A percentile compares a stretch with the other conserved stretches of the same genome.
phyloP scores from a whole-genome alignment of 2,888 invertebrate species.

The Phengaris arion region DNA sequence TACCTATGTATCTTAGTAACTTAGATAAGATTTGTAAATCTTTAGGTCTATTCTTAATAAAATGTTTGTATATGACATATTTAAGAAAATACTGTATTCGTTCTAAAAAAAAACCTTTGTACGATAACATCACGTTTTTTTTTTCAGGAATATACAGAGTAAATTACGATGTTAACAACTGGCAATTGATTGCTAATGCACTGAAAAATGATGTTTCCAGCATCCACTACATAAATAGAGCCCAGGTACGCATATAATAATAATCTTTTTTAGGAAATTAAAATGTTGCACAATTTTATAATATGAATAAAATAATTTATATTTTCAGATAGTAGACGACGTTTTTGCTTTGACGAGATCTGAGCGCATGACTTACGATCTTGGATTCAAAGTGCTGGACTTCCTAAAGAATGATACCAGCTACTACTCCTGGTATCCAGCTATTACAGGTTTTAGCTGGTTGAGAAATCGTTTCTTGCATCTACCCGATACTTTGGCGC shows the following conservation, averaged over 20 bases:
- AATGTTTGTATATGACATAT: too few species aligned
- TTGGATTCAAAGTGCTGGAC: constrained; percentile 63
- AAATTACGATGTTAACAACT: constrained; percentile 80
- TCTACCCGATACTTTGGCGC: constrained; percentile 51
- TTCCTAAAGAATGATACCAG: constrained; percentile 66
- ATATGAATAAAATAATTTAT: neutral
- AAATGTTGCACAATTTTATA: neutral
- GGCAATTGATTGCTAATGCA: constrained; percentile 72
- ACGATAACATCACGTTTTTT: neutral
- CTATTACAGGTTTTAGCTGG: constrained; percentile 66
- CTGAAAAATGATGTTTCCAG: constrained; percentile 50
- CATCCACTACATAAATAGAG: constrained; percentile 85
- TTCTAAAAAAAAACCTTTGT: too few species aligned
- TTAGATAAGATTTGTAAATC: too few species aligned
- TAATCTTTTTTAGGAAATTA: too few species aligned
- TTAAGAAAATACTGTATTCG: too few species aligned
- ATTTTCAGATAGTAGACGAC: constrained; percentile 67
- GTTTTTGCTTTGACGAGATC: constrained; percentile 70
- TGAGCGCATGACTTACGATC: constrained; percentile 50
- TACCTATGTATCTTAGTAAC: too few species aligned
- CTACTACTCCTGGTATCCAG: constrained; percentile 70
- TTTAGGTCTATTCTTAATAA: too few species aligned
- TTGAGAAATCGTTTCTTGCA: constrained; percentile 66
- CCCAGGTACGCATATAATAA: constrained; percentile 78
- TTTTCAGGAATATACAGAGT: constrained; percentile 82